Conservation (phyloP, 1,140 invertebrate genomes). For the Theocolax elegans region DNA sequence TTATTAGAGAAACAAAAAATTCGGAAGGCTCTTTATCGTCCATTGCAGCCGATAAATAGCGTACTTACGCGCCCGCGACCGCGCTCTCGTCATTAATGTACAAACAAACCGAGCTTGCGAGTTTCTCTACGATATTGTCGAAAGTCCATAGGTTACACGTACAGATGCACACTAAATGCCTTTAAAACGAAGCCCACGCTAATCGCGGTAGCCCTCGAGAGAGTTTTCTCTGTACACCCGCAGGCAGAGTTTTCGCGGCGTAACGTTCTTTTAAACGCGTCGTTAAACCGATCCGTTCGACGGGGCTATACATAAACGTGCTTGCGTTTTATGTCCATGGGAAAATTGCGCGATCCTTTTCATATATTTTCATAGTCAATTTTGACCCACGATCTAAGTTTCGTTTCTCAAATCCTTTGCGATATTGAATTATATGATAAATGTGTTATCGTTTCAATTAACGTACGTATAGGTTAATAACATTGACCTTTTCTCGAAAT, state of each 20-base stretch:
- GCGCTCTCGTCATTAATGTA: background rate
- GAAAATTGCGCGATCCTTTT: background rate
- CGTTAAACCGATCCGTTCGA: background rate
- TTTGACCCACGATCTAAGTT: too few species aligned
- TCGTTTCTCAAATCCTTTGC: too few species aligned
- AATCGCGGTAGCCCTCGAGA: conserved; percentile 25
- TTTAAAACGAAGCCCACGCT: too few species aligned
- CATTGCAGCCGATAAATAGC: conserved; percentile 28
- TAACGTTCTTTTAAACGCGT: conserved; percentile 31
- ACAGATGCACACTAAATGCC: background rate
- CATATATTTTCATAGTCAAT: too few species aligned
- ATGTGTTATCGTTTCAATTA: too few species aligned
- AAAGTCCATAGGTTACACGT: conserved; percentile 1
- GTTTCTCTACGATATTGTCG: too few species aligned
- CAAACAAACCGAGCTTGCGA: too few species aligned
- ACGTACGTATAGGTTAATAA: too few species aligned
- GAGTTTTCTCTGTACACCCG: background rate
- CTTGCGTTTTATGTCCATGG: background rate
- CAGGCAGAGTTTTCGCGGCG: background rate
- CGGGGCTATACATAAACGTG: background rate
- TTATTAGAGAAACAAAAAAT: conserved; percentile 28
- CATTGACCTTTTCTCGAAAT: too few species aligned
- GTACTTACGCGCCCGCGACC: conserved; percentile 12
- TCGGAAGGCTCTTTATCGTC: too few species aligned
- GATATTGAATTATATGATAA: too few species aligned